Base-by-base conservation (phyloP, 2,113 vertebrate genomes). In the Chauna torquata region DNA sequence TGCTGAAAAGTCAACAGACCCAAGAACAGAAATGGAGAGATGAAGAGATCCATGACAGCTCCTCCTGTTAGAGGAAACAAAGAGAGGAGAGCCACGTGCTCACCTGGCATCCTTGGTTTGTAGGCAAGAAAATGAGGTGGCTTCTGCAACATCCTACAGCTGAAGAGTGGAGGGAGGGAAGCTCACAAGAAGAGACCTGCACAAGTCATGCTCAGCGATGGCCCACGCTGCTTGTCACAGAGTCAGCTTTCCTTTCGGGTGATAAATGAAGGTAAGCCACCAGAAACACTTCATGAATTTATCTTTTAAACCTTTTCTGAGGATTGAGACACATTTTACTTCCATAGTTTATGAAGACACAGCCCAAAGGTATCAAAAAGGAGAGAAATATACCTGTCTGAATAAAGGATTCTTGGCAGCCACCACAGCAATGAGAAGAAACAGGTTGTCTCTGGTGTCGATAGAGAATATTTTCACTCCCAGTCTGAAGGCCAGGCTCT, bases 361-460 rank as follows among this genome's bases (percentile, higher is more conserved):
- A 74, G 75, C 22, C 34, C 47, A 86, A 84, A 92, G 30, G 49
- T 64, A 80, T 88, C 57, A 88, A 87, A 94, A 18, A 13, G 45
- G 57, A 82, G 66, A 95, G 69, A 96, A 95, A 88, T 84, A 68
- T 6, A 55, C 40, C 12, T 0, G 0, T 84, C 54, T 94, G 47
- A 95, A 91, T 44, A 85, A 61, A 83, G 59, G 49, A 76, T 49
- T 86, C 77, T 84, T 78, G 81, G 82, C 92, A 95, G 42, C 59
- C 4, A 0, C 54, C 86, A 86, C 38, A 49, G 62, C 36, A 47
- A 16, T 61, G 65, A 69, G 34, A 84, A 3, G 16, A 62, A 82
- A 68, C 57, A 90, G 42, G 42, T 24, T 49, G 62, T 45, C 40
- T 89, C 19, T 3, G 7, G n/a, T 86, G 79, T 72, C 44, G 36